Conservation (phyloP, 2,113 vertebrate species). For the Erpornis zantholeuca region DNA sequence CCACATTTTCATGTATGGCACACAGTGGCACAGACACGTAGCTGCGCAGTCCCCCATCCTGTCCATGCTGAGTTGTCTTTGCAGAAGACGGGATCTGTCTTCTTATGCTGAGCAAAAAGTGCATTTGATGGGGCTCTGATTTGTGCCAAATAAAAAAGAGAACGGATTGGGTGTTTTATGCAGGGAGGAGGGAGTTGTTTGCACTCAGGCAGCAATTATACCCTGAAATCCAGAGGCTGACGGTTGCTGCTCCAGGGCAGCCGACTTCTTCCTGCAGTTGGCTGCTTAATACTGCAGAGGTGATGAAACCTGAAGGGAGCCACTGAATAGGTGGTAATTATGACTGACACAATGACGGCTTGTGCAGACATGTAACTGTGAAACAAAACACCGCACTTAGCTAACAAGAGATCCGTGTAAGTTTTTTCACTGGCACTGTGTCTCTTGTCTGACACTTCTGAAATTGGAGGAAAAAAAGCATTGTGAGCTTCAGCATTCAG, state of each 20-base stretch:
- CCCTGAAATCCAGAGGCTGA: constrained; percentile 63
- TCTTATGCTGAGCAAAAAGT: background rate
- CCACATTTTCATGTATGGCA: background rate
- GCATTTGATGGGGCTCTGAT: constrained; percentile 18
- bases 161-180: background rate
- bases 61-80: background rate
- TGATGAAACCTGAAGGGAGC: constrained; percentile 76
- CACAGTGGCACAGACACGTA: accelerated
- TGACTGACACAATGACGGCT: constrained; percentile 77
- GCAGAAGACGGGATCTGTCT: background rate
- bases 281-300: constrained; percentile 73
- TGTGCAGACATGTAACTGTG: constrained; percentile 63
- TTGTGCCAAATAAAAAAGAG: background rate
- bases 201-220: constrained; percentile 69
- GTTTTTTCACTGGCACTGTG: constrained; percentile 45
- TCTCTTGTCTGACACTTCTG: constrained; percentile 74
- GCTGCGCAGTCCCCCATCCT: background rate
- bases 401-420: constrained; percentile 69
- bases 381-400: constrained; percentile 73
- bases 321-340: constrained; percentile 78
- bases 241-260: constrained; percentile 70
- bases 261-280: constrained; percentile 66
- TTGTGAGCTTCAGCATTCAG: constrained; percentile 56
- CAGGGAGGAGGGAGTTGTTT: constrained; percentile 24
- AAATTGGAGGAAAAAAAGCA: constrained; percentile 52